A percentile compares a stretch with the other conserved stretches of the same genome.
Conservation (phyloP, 2,797 vertebrate genomes). For the Cossypha dichroa region DNA sequence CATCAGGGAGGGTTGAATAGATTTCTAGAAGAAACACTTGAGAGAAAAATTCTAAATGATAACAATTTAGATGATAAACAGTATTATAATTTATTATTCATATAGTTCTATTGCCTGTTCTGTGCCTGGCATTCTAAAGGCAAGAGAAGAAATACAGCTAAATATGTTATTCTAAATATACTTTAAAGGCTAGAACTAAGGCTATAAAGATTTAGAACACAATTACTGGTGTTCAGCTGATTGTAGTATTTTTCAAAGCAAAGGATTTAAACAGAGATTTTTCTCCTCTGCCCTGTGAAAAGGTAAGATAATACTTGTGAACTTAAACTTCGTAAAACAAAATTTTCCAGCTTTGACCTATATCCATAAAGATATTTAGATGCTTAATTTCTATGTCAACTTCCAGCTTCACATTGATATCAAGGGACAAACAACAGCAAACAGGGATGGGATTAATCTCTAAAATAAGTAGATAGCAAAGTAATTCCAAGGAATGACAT, state of each 20-base stretch:
- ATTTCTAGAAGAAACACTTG: slow-evolving; percentile 59
- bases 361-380: not conserved
- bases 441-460: not conserved
- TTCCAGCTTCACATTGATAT: not conserved
- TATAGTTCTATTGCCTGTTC: slow-evolving; percentile 17
- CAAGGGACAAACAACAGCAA: not conserved
- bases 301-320: not conserved
- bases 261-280: not conserved
- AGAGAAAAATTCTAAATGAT: slow-evolving; percentile 42
- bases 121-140: slow-evolving; percentile 41
- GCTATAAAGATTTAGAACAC: slow-evolving; percentile 40
- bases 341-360: not conserved
- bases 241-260: slow-evolving; percentile 10
- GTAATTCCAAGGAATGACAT: not conserved
- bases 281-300: not conserved
- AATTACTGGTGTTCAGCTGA: slow-evolving; percentile 5
- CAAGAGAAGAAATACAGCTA: slow-evolving; percentile 36
- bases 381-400: not conserved
- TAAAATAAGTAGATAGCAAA: not conserved
- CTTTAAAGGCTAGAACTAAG: slow-evolving; percentile 26
- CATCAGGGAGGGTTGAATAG: slow-evolving; percentile 38
- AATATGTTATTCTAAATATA: slow-evolving; percentile 45
- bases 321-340: not conserved
- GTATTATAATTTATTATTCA: slow-evolving; percentile 65
- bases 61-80: slow-evolving; percentile 63